These are phyloP conservation scores for Felis catus DNA, from an alignment of 2,113 vertebrate genomes.

Conservation along the genomic window DNA sequence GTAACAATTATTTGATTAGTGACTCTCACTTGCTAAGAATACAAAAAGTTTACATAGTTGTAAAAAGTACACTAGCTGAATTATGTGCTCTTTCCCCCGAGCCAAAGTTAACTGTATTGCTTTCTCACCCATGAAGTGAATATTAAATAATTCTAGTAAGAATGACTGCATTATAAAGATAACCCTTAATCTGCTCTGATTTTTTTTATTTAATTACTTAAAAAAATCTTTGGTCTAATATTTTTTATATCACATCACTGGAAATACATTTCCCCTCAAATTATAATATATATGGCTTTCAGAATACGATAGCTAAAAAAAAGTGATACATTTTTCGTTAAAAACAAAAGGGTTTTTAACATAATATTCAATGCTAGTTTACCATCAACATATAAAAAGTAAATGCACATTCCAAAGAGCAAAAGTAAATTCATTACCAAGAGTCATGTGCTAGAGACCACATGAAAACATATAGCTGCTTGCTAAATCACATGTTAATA, in stretches of 20 bases:
- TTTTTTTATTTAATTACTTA: neutral
- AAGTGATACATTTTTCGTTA: neutral
- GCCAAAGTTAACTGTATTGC: neutral
- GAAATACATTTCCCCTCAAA: neutral
- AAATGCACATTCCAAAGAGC: neutral
- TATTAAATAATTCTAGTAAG: neutral
- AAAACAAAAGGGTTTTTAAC: neutral
- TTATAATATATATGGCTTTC: neutral
- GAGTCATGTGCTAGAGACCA: neutral
- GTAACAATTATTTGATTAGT: neutral
- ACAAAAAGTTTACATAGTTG: neutral
- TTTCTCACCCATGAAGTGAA: neutral
- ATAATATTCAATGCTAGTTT: neutral
- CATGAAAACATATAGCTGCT: constrained; percentile 8
- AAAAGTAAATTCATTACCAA: constrained; percentile 24
- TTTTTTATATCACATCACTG: neutral
- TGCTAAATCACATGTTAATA: neutral
- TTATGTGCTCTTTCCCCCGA: neutral
- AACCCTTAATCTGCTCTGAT: neutral
- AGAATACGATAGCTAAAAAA: neutral
- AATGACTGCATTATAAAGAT: neutral
- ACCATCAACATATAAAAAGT: neutral
- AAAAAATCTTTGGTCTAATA: neutral
- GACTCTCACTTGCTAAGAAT: neutral
- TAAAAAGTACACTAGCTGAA: neutral